Conservation (phyloP, 2,797 vertebrate species). For the Epinephelus malabaricus region DNA sequence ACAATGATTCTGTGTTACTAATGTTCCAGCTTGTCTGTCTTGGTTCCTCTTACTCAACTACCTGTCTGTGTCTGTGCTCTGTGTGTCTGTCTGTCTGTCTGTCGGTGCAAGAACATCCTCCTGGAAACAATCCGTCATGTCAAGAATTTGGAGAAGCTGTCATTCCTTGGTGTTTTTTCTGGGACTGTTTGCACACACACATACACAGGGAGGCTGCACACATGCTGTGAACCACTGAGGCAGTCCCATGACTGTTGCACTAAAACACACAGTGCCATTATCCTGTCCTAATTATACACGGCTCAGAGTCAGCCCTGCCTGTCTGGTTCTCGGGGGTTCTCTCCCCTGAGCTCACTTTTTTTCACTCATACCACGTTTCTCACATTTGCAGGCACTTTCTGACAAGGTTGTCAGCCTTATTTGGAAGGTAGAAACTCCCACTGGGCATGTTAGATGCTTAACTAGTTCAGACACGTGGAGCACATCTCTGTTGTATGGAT, state of each 20-base stretch:
- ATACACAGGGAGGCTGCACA: not conserved
- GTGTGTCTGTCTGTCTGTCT: slow-evolving; percentile 13
- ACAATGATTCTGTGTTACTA: slow-evolving; percentile 17
- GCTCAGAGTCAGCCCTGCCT: slow-evolving; percentile 57
- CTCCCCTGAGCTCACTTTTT: slow-evolving; percentile 58
- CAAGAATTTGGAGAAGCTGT: slow-evolving; percentile 47
- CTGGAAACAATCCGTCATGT: slow-evolving; percentile 58
- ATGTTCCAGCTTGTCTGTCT: slow-evolving; percentile 54
- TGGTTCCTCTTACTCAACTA: slow-evolving; percentile 31
- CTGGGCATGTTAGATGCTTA: slow-evolving; percentile 65
- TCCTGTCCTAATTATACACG: slow-evolving; percentile 71
- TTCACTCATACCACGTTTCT: slow-evolving; percentile 35
- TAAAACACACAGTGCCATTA: slow-evolving; percentile 68
- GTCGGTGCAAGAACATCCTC: slow-evolving; percentile 41
- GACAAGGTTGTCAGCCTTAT: slow-evolving; percentile 67
- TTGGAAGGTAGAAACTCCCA: slow-evolving; percentile 66
- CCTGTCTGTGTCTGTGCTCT: slow-evolving; percentile 35
- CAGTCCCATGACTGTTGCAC: slow-evolving; percentile 71
- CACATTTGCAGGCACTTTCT: slow-evolving; percentile 47
- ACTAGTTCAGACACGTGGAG: slow-evolving; percentile 70
- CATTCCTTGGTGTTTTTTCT: slow-evolving; percentile 34
- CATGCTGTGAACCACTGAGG: slow-evolving; percentile 1
- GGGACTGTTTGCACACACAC: slow-evolving; percentile 24
- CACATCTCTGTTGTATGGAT: slow-evolving; percentile 62
- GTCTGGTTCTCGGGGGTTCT: slow-evolving; percentile 58